These are phyloP conservation scores for Luperina testacea DNA, from an alignment of 2,888 invertebrate species.

Conservation along the genomic window DNA sequence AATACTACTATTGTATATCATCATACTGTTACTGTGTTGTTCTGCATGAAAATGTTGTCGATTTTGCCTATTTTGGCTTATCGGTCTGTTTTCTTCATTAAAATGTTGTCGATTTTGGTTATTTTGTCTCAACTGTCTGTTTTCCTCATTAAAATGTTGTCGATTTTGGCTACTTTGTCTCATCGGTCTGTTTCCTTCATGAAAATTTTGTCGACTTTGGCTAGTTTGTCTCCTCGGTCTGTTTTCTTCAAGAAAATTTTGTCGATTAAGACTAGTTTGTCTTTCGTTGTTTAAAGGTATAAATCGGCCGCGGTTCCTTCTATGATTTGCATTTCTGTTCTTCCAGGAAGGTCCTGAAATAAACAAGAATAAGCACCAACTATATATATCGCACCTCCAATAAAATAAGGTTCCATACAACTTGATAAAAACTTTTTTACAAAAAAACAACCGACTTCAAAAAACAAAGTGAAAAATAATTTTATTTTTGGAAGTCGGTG, in stretches of 20 bases:
- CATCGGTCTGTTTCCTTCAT: not conserved
- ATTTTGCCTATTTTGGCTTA: conserved; percentile 1
- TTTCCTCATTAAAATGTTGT: not conserved
- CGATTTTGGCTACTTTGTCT: conserved; percentile 2
- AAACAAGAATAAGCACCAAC: not conserved
- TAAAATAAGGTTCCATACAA: no score
- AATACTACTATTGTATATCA: conserved; percentile 36
- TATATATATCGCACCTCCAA: not conserved
- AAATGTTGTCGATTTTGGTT: not conserved
- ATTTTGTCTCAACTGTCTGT: not conserved
- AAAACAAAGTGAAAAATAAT: no score
- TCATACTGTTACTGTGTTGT: conserved; percentile 4
- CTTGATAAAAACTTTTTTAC: no score
- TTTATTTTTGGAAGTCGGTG: no score
- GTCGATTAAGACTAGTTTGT: not conserved
- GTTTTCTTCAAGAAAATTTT: not conserved
- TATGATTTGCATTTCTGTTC: not conserved
- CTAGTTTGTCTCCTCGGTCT: not conserved
- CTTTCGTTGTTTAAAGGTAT: not conserved
- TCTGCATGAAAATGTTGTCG: not conserved
- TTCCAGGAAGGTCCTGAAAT: conserved; percentile 50
- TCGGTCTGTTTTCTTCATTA: not conserved
- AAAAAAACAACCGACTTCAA: no score
- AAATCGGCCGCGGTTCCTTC: not conserved
- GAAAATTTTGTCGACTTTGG: conserved; percentile 6